Conservation (phyloP, 1,140 invertebrate species). For the Chrysomallon squamiferum region DNA sequence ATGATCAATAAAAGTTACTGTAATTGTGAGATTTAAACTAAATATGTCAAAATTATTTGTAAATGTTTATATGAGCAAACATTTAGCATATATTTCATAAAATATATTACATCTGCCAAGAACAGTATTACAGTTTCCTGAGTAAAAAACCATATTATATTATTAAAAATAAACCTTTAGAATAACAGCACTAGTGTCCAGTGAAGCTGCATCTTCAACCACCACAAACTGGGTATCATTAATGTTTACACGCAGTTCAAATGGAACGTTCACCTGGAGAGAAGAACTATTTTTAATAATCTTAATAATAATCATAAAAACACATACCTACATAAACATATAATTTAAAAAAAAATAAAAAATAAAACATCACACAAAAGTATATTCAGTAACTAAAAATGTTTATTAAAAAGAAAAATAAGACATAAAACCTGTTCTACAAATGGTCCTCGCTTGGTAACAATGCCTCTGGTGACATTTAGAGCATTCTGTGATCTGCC, state of each 20-base stretch:
- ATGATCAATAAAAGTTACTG: too few species aligned
- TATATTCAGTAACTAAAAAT: not conserved
- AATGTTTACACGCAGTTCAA: constrained; percentile 92
- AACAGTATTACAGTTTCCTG: constrained; percentile 1
- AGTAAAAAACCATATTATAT: not conserved
- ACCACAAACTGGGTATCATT: constrained; percentile 94
- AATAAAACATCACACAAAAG: not conserved
- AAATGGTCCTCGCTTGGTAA: constrained; percentile 63
- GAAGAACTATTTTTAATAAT: not conserved
- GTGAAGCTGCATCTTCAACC: constrained; percentile 85
- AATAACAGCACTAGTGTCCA: constrained; percentile 92
- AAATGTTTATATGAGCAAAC: too few species aligned
- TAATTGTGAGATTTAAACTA: too few species aligned
- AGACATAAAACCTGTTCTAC: constrained; percentile 48
- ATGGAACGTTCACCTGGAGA: constrained; percentile 64
- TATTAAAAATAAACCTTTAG: constrained; percentile 72
- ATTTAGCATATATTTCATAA: too few species aligned
- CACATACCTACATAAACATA: too few species aligned
- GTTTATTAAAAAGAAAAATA: not conserved
- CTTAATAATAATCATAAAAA: too few species aligned
- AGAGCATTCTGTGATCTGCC: constrained; percentile 42
- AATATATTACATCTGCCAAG: too few species aligned
- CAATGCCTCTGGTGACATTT: constrained; percentile 61
- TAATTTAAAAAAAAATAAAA: not conserved
- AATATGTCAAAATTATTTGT: too few species aligned